phyloP scores from a whole-genome alignment of 2,113 vertebrate species.

The Dicentrarchus labrax region DNA sequence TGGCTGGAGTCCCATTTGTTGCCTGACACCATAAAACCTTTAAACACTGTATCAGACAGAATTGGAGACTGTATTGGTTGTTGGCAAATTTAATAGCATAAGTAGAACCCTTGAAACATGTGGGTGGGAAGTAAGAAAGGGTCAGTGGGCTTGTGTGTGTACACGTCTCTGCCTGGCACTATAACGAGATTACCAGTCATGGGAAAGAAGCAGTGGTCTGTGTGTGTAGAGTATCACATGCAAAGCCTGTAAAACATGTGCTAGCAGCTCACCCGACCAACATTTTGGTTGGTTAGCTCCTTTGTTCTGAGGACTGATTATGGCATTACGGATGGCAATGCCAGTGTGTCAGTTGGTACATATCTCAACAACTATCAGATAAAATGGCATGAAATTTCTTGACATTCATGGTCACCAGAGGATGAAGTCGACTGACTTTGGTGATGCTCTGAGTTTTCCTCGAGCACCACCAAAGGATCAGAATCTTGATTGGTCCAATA shows the following conservation, averaged over 20 bases:
- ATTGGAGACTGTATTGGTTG: conserved; percentile 9
- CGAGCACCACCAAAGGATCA: neutral
- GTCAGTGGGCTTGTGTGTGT: conserved; percentile 33
- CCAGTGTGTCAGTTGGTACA: neutral
- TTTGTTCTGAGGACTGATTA: neutral
- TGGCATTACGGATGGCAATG: neutral
- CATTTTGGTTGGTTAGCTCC: neutral
- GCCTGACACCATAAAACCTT: conserved; percentile 45
- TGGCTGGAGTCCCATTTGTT: conserved; percentile 31
- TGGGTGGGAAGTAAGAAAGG: conserved; percentile 32
- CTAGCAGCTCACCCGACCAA: neutral
- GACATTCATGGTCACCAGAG: neutral
- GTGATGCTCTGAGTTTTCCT: neutral
- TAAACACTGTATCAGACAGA: conserved; percentile 17
- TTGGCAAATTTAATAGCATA: conserved; percentile 22
- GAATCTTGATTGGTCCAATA: neutral
- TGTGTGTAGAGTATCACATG: neutral
- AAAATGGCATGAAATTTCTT: neutral
- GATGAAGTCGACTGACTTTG: neutral
- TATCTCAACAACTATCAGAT: too few species aligned
- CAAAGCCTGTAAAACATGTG: neutral
- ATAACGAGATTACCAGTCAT: conserved; percentile 66
- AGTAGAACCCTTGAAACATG: conserved; percentile 35
- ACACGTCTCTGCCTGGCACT: conserved; percentile 46
- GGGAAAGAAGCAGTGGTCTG: conserved; percentile 33